These are phyloP conservation scores for Oscheius sp. DNA, from an alignment of 2,888 invertebrate genomes.

Conservation along the genomic window DNA sequence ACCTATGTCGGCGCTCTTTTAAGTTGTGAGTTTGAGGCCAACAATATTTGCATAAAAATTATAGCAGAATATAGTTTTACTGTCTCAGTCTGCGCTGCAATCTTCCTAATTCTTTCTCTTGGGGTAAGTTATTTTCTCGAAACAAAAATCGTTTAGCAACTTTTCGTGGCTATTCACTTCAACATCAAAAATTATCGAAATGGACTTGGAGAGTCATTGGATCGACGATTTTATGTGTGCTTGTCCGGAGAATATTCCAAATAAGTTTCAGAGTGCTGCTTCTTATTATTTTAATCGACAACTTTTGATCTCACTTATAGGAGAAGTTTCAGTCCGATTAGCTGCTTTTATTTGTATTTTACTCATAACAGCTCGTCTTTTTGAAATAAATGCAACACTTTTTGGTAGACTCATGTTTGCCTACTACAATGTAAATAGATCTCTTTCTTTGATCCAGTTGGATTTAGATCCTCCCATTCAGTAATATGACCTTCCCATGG, in stretches of 20 bases:
- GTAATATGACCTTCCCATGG: neutral
- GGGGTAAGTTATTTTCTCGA: too few species aligned
- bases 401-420: neutral
- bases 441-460: neutral
- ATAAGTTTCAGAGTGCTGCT: neutral
- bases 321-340: neutral
- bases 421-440: neutral
- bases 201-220: neutral
- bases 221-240: neutral
- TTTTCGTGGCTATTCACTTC: neutral
- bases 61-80: too few species aligned
- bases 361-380: neutral
- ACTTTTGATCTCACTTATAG: neutral
- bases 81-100: too few species aligned
- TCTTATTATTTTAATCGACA: constrained; percentile 2
- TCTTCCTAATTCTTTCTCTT: too few species aligned
- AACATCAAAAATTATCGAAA: neutral
- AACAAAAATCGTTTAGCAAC: too few species aligned
- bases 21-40: too few species aligned
- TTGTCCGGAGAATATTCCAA: too few species aligned
- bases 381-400: too few species aligned
- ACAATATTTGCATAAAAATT: too few species aligned
- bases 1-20: too few species aligned
- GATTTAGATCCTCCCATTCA: neutral
- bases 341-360: neutral